Percentiles rank a stretch among this genome's conserved stretches.
Conservation (phyloP, 2,797 vertebrate species). For the Hybognathus amarus region DNA sequence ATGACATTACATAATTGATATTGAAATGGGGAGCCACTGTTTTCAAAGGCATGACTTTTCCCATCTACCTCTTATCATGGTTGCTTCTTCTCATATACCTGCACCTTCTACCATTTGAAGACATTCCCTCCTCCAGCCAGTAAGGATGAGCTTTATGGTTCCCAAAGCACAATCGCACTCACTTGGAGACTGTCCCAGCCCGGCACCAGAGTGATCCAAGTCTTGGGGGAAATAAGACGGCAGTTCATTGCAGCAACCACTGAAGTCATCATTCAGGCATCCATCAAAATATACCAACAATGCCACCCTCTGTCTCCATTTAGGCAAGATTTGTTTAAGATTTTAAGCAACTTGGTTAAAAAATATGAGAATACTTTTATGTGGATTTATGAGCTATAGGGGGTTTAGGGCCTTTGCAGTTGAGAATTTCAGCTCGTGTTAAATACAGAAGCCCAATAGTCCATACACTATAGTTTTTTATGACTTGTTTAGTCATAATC, state of each 20-base stretch:
- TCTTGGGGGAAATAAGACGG: conserved; percentile 75
- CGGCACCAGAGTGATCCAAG: conserved; percentile 71
- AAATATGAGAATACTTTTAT: neutral
- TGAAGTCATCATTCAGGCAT: conserved; percentile 79
- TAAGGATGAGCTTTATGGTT: conserved; percentile 31
- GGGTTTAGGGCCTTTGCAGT: neutral
- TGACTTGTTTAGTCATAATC: neutral
- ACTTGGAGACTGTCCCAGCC: conserved; percentile 73
- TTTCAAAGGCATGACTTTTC: neutral
- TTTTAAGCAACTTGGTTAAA: conserved; percentile 50
- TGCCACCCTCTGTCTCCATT: conserved; percentile 65
- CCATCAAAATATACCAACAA: conserved; percentile 72
- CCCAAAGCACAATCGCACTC: conserved; percentile 55
- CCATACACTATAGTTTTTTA: neutral
- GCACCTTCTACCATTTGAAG: neutral
- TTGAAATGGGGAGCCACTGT: neutral
- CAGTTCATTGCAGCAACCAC: conserved; percentile 70
- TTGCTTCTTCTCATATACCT: neutral
- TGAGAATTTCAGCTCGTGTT: neutral
- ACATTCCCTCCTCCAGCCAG: conserved; percentile 16
- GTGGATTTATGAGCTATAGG: neutral
- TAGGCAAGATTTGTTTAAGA: conserved; percentile 74
- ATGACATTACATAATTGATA: neutral
- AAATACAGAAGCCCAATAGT: neutral
- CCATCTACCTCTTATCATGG: neutral